Percentiles rank a stretch among this genome's conserved stretches.
phyloP scores from a whole-genome alignment of 2,797 vertebrate species.

The Monodelphis domestica region DNA sequence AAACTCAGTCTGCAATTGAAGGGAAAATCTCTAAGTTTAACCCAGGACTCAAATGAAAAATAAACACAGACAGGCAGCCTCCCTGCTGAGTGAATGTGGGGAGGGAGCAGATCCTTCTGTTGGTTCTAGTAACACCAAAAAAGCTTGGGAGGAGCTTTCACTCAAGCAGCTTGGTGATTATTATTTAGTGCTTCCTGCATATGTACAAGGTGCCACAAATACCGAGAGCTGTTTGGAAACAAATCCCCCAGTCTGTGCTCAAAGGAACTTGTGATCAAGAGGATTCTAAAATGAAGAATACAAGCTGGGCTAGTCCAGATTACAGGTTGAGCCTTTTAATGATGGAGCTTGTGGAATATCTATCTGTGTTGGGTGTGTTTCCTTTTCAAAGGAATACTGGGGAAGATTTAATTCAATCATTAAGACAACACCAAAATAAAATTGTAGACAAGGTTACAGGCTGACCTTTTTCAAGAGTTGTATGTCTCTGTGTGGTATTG shows the following conservation, averaged over 20 bases:
- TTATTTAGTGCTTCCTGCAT: not conserved
- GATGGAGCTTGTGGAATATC: not conserved
- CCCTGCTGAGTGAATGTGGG: conserved; percentile 10
- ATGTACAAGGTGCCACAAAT: conserved; percentile 33
- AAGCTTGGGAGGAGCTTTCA: not conserved
- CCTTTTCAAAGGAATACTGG: conserved; percentile 30
- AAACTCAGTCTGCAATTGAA: not conserved
- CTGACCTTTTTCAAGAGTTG: not conserved
- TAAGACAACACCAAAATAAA: not conserved
- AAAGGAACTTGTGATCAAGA: not conserved
- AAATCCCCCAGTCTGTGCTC: not conserved
- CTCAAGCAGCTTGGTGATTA: not conserved
- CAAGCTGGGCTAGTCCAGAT: not conserved
- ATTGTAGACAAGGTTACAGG: not conserved
- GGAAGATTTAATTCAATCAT: conserved; percentile 17
- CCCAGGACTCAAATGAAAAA: not conserved
- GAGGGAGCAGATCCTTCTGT: conserved; percentile 19
- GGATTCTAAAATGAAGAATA: not conserved
- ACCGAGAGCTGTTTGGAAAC: conserved; percentile 18
- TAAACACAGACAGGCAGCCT: conserved; percentile 25
- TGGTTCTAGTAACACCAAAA: conserved; percentile 4
- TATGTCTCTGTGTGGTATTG: not conserved
- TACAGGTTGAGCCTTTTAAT: not conserved
- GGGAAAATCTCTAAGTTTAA: not conserved
- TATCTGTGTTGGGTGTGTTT: not conserved